A percentile compares a stretch with the other conserved stretches of the same genome.
phyloP scores from a whole-genome alignment of 1,140 invertebrate genomes.

The Drosophila suzukii region DNA sequence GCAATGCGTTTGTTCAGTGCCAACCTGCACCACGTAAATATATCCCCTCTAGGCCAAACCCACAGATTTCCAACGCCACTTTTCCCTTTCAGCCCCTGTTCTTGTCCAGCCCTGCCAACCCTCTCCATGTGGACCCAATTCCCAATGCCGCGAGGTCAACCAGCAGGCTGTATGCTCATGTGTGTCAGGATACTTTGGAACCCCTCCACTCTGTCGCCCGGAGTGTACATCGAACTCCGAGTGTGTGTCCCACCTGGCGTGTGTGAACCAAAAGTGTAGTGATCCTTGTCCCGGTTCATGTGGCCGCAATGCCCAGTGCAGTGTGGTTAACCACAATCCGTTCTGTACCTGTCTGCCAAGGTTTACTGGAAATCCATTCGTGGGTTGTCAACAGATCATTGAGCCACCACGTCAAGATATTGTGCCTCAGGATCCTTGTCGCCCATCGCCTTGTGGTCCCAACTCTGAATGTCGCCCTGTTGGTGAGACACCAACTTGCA shows the following conservation, averaged over 20 bases:
- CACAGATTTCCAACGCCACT: slow-evolving; percentile 60
- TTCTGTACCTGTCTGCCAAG: slow-evolving; percentile 90
- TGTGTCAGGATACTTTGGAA: slow-evolving; percentile 85
- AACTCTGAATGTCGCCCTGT: slow-evolving; percentile 89
- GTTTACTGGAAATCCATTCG: slow-evolving; percentile 90
- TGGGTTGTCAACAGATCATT: slow-evolving; percentile 86
- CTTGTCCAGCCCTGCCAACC: slow-evolving; percentile 88
- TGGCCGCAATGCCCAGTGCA: slow-evolving; percentile 90
- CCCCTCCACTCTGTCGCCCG: slow-evolving; percentile 86
- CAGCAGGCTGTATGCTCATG: slow-evolving; percentile 87
- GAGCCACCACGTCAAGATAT: slow-evolving; percentile 90
- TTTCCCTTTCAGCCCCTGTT: slow-evolving; percentile 85
- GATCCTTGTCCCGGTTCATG: slow-evolving; percentile 90
- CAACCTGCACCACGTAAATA: slow-evolving; percentile 86
- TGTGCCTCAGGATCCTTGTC: slow-evolving; percentile 87
- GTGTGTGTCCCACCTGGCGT: slow-evolving; percentile 87
- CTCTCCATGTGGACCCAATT: slow-evolving; percentile 91
- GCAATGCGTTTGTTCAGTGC: slow-evolving; percentile 87
- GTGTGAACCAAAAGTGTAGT: slow-evolving; percentile 89
- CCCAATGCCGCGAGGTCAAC: slow-evolving; percentile 87
- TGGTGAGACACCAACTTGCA: slow-evolving; percentile 88
- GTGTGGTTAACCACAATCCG: slow-evolving; percentile 89
- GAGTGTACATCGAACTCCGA: slow-evolving; percentile 87
- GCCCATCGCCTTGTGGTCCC: slow-evolving; percentile 91
- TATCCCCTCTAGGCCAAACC: slow-evolving; percentile 9